Base-by-base conservation (phyloP, 2,888 invertebrate genomes). In the Tetranychus truncatus region DNA sequence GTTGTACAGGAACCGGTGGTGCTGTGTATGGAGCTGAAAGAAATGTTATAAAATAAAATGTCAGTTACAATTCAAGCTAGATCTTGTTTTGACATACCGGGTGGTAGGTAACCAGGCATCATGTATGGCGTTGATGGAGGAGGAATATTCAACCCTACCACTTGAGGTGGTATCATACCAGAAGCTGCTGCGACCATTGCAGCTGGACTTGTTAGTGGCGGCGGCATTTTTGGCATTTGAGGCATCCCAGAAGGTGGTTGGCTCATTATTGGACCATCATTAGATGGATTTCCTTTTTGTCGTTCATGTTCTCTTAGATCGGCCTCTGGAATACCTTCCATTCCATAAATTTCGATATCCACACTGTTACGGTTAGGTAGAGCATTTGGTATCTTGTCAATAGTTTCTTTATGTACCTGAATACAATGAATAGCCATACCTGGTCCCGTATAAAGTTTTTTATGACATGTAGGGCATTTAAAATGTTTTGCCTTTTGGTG, bases 401-500 rank as follows among this genome's bases (percentile, higher is more conserved):
- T 94, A 76, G 95, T 94, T 85, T 99, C 99, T 86, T 99, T 99
- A 84, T 99, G 99, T 77, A 99, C 91, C 89, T 99, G 97, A 95
- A 97, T 95, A 85, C 97, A 99, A 85, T 99, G 97, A 85, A 99
- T 99, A 80, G 96, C 95, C 80, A 99, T 86, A 71, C 97, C 99
- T 77, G 97, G 97, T 76, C 95, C 95, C 75, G 97, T 97, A 84
- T 96, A 99, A 80, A 99, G 85, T 85, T 96, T 96, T 85, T 97
- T 97, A 85, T 97, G 96, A 85, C 99, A 99, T 84, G 97, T 95
- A 84, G 96, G 96, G 87, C 99, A 99, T 86, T 99, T 99, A 84
- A 99, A 99, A 86, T 99, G 99, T 84, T 99, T 99, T 73, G 99
- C 99, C 84, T 99, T 99, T 84, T 99, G 99, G 84, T 99, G 99